Evolutionary conservation across 1,140 invertebrate species (phyloP), one percentile per base, ranked within the genome.

Genomic region (Apis florea): DNA sequence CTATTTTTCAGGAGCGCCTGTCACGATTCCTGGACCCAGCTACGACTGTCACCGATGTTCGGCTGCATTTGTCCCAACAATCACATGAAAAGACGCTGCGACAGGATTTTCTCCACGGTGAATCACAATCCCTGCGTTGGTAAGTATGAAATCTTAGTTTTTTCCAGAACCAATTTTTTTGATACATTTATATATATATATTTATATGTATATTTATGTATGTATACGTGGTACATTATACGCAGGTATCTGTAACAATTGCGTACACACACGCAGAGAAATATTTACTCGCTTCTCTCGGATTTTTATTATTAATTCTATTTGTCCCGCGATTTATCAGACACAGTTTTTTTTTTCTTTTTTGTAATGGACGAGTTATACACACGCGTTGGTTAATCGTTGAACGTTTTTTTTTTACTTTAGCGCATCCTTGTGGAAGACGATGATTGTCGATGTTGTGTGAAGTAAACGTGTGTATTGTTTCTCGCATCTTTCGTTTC

Each of bases 81-180:
- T 88, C 96, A 97, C 92, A 96, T 96, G 94, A 97, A 97, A 95
- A 96, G 96, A 88, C 95, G 96, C 85, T 98, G 97, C 93, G 97
- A 98, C 92, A 94, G 96, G 87, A 97, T 98, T 92, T 98, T 97
- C 94, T 95, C 95, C 81, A 95, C 96, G 90, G 96, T 98, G 90
- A 97, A 98, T 95, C 96, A 97, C 93, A 98, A 98, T 94, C 97
- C 97, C 24, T 98, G 97, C 93, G 96, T 98, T 90, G 97, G 97
- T 98, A 95, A 97, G 97, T 96, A 83, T 61, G 58, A 79, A 72
- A 69, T 63, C 40, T 12, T n/a, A n/a, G 49, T n/a, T 53, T 49
- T n/a, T 17, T 73, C 66, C 26, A 64, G 47, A 68, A 75, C 40
- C 58, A 12, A 72, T 78, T 15, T 77, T 31, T 80, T 72, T 79